Percentiles rank a stretch among this genome's conserved stretches.
Evolutionary conservation across 1,140 invertebrate species (phyloP).

Genomic region (Melanaphis sacchari): DNA sequence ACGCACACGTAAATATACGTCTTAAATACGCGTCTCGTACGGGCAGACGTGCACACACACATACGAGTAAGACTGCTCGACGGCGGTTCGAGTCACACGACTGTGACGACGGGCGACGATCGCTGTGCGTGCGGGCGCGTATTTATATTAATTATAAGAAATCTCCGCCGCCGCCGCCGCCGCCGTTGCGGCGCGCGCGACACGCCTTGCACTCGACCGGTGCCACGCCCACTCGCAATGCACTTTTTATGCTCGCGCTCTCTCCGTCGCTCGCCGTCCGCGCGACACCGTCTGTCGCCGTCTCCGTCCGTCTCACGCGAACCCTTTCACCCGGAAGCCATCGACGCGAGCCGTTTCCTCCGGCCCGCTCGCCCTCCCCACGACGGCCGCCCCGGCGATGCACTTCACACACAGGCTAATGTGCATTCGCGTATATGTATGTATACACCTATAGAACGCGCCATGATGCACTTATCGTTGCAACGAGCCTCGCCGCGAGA

Average conservation of each 20-base stretch:
- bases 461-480: neutral
- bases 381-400: neutral
- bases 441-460: neutral
- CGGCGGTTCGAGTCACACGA: conserved; percentile 1
- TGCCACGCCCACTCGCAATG: conserved; percentile 40
- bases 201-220: conserved; percentile 29
- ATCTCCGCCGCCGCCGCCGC: neutral
- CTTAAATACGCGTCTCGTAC: neutral
- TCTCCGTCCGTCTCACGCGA: neutral
- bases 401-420: neutral
- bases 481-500: neutral
- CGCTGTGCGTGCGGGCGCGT: neutral
- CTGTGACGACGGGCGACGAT: neutral
- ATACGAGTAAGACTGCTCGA: too few relatives aligned
- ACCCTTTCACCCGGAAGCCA: conserved; percentile 41
- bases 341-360: neutral
- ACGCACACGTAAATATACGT: neutral
- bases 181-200: neutral
- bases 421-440: neutral
- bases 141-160: conserved; percentile 40
- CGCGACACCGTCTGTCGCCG: neutral
- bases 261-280: neutral
- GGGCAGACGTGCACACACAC: neutral
- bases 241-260: neutral
- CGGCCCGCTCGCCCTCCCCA: neutral